These are phyloP conservation scores for Thomomys bottae DNA, from an alignment of 2,113 vertebrate genomes.

Conservation along the genomic window DNA sequence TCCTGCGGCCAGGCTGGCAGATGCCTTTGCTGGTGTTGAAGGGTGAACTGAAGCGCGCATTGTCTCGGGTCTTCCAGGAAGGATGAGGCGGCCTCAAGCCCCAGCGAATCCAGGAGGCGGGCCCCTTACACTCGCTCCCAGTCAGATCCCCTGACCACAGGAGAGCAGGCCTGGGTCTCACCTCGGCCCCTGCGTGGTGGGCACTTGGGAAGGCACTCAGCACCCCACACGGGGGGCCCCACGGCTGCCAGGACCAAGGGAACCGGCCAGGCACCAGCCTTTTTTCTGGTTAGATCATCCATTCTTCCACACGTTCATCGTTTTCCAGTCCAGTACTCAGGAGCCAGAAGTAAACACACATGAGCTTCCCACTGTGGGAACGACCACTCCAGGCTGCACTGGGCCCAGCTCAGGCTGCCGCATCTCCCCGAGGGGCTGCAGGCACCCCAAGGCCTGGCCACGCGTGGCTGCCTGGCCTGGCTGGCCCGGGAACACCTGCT, in stretches of 20 bases:
- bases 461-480: neutral
- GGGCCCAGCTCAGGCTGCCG: conserved; percentile 68
- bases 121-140: neutral
- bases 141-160: accelerated
- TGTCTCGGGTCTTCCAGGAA: neutral
- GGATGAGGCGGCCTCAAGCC: neutral
- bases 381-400: conserved; percentile 67
- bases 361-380: conserved; percentile 69
- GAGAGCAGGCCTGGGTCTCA: neutral
- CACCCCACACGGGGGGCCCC: neutral
- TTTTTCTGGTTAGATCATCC: conserved; percentile 63
- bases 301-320: conserved; percentile 19
- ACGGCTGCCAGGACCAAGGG: neutral
- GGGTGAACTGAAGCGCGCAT: neutral
- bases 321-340: conserved; percentile 73
- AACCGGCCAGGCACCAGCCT: neutral
- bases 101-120: no score
- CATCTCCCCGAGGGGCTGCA: neutral
- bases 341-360: conserved; percentile 71
- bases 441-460: no score
- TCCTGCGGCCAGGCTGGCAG: no score
- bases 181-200: neutral
- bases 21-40: neutral
- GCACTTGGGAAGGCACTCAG: neutral
- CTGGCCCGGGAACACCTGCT: neutral